These are phyloP conservation scores for Mamestra configurata DNA, from an alignment of 1,140 invertebrate species.

Conservation along the genomic window DNA sequence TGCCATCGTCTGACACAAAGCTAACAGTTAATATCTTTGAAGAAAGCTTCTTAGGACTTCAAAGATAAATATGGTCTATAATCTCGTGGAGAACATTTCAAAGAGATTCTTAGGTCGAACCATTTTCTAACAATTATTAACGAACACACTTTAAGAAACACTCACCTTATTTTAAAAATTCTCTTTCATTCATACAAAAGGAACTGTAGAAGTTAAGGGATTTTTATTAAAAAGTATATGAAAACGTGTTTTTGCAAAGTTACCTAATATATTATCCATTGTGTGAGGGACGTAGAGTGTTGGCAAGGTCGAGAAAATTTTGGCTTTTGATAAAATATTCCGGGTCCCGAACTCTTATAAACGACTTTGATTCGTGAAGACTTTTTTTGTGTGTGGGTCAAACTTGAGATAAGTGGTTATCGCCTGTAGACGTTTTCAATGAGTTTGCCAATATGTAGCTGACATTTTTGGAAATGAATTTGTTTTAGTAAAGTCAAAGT, in stretches of 20 bases:
- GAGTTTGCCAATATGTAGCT: too few species aligned
- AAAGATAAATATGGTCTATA: constrained; percentile 1
- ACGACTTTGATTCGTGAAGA: too few species aligned
- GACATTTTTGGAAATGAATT: too few species aligned
- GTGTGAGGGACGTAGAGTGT: not conserved
- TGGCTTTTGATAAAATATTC: too few species aligned
- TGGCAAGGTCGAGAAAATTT: not conserved
- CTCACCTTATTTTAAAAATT: not conserved
- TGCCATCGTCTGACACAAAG: constrained; percentile 1
- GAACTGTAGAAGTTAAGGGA: not conserved
- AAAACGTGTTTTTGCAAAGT: not conserved
- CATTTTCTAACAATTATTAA: constrained; percentile 10
- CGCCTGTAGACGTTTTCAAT: too few species aligned
- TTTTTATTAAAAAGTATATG: not conserved
- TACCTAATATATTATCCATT: not conserved
- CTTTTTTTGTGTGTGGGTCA: too few species aligned
- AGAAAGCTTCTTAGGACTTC: not conserved
- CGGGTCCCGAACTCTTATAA: too few species aligned
- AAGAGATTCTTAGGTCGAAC: not conserved
- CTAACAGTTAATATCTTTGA: constrained; percentile 1
- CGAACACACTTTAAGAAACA: constrained; percentile 1
- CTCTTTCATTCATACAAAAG: constrained; percentile 6
- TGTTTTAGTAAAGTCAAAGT: too few species aligned
- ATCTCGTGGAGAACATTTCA: not conserved
- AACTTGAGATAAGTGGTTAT: too few species aligned